A percentile compares a stretch with the other conserved stretches of the same genome.
phyloP scores from a whole-genome alignment of 2,113 vertebrate genomes.

The Cairina moschata region DNA sequence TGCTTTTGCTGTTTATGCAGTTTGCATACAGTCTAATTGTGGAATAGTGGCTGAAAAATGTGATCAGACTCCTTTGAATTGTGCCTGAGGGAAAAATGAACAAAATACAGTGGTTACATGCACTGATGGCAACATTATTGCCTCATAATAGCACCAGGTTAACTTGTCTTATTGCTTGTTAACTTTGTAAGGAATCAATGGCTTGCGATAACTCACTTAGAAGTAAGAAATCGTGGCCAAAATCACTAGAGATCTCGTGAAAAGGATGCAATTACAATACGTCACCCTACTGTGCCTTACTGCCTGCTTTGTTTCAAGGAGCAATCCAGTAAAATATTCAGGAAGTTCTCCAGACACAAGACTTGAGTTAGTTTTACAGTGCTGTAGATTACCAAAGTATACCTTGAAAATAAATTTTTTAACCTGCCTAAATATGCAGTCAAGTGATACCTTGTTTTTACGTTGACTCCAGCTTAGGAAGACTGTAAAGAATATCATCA shows the following conservation, averaged over 20 bases:
- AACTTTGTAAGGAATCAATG: constrained; percentile 76
- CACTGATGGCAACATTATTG: constrained; percentile 67
- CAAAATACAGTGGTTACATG: constrained; percentile 65
- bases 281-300: neutral
- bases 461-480: neutral
- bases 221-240: constrained; percentile 54
- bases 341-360: neutral
- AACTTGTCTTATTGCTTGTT: constrained; percentile 74
- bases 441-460: neutral
- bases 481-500: neutral
- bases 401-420: neutral
- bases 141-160: constrained; percentile 64
- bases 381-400: neutral
- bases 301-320: neutral
- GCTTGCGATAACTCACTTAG: constrained; percentile 67
- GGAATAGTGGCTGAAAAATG: constrained; percentile 64
- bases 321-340: neutral
- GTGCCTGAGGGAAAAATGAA: constrained; percentile 73
- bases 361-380: constrained; percentile 13
- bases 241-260: constrained; percentile 51
- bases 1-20: constrained; percentile 48
- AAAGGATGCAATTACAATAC: constrained; percentile 25
- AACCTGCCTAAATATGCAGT: neutral
- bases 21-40: constrained; percentile 69
- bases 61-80: constrained; percentile 64